Base-by-base conservation (phyloP, 2,797 vertebrate species). In the Lacerta bilineata region DNA sequence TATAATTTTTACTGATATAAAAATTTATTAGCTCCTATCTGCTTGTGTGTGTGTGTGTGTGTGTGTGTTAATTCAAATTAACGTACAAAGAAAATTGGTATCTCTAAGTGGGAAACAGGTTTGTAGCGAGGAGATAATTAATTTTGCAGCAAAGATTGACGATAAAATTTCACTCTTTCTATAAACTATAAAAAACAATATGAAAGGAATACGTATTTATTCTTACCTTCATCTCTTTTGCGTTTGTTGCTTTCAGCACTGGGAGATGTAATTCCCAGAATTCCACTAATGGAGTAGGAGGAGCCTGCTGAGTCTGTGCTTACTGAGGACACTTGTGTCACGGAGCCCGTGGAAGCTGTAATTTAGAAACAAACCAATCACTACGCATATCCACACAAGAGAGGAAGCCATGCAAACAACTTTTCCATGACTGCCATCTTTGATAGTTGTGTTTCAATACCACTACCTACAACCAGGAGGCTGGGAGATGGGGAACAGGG, bases 201-300 rank as follows among this genome's bases (percentile, higher is more conserved):
- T 10, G 15, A 55, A 43, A 46, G 11, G 25, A 43, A n/a, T 27
- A n/a, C 33, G 36, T 55, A 9, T 68, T 68, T 50, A 1, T 71
- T 55, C 84, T 96, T 97, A 99, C 99, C 98, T 98, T 99, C 99
- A 0, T 99, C 98, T 93, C 99, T 97, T 96, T 99, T 99, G 96
- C 99, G 98, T 93, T 99, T 99, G 97, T 98, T 98, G 93, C 97
- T 98, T 61, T 99, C 98, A 0, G 97, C 96, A 61, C 98, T 97
- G 0, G 98, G 98, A 88, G 98, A 98, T 1, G 97, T 95, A 87
- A 99, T 99, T 92, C 99, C 98, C 97, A 99, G 97, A 97, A 99
- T 99, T 91, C 99, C 99, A 1, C 99, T 99, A 96, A 99, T 99
- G 94, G 99, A 99, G 96, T 99, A 99, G 27, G 99, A 99, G 4